Percentiles rank a stretch among this genome's conserved stretches.
Conservation (phyloP, 1,140 invertebrate genomes). For the Fopius arisanus region DNA sequence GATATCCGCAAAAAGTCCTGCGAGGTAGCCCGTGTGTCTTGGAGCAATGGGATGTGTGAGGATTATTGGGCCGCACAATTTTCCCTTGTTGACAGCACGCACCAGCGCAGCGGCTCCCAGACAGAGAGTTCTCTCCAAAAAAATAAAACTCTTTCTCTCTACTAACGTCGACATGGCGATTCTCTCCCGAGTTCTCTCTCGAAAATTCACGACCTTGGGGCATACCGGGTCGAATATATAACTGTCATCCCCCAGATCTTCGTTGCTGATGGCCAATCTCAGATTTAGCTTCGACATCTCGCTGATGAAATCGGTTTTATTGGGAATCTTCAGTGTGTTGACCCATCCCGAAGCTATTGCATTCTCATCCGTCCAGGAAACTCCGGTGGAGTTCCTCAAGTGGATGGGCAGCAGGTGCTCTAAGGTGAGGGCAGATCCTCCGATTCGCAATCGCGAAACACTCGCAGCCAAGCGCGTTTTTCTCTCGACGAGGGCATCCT, state of each 20-base stretch:
- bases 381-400: slow-evolving; percentile 69
- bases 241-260: slow-evolving; percentile 40
- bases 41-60: slow-evolving; percentile 79
- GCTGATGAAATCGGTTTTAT: slow-evolving; percentile 44
- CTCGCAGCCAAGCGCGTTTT: slow-evolving; percentile 75
- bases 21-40: slow-evolving; percentile 77
- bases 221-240: slow-evolving; percentile 70
- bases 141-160: slow-evolving; percentile 67
- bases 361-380: slow-evolving; percentile 68
- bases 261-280: slow-evolving; percentile 31
- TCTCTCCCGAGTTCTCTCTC: slow-evolving; percentile 67
- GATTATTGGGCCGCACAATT: slow-evolving; percentile 75
- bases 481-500: slow-evolving; percentile 69
- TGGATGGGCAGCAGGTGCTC: slow-evolving; percentile 74
- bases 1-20: slow-evolving; percentile 71
- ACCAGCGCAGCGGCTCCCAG: slow-evolving; percentile 76
- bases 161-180: slow-evolving; percentile 70
- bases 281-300: slow-evolving; percentile 54
- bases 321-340: slow-evolving; percentile 70
- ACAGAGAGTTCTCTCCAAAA: slow-evolving; percentile 78
- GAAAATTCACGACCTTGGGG: slow-evolving; percentile 74
- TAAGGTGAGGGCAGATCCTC: slow-evolving; percentile 68
- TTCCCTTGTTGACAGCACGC: slow-evolving; percentile 70
- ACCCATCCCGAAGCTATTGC: slow-evolving; percentile 78
- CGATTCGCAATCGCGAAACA: slow-evolving; percentile 73